Base-by-base conservation (phyloP, 2,113 vertebrate species). In the Malurus cyaneus region DNA sequence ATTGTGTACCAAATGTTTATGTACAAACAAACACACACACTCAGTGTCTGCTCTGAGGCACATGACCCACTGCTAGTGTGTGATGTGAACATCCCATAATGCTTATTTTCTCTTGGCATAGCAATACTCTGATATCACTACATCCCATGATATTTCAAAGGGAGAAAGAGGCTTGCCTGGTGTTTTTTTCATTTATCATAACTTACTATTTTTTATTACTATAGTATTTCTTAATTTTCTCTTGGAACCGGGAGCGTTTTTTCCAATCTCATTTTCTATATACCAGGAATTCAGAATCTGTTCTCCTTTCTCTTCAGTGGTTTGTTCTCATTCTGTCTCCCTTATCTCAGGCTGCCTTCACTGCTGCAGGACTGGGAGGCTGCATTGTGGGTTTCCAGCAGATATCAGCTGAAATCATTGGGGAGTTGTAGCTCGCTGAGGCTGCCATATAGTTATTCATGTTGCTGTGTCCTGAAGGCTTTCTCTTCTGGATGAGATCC, bases 41-140 rank as follows among this genome's bases (percentile, higher is more conserved):
- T 5, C 2, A 50, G 34, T 8, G 12, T 78, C 78, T 29, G 9
- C 18, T 65, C 29, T 21, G n/a, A 74, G 64, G 49, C 73, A 39
- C 0, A 0, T 20, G 10, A 18, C 14, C 61, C 36, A 13, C 53
- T 47, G 18, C 0, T 9, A 26, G 25, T 17, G 14, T 56, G 54
- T 50, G 66, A 36, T 1, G 2, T 14, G 15, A 65, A 9, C 23
- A 53, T 34, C 50, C 69, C 59, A 2, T 0, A 1, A 28, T 82
- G 78, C n/a, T 88, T 61, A 7, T 53, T 76, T 93, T 79, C 49
- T 89, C 49, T 46, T 80, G 49, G 25, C 66, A 20, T n/a, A 76
- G 53, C 29, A 19, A 31, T 36, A 2, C 61, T 86, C 41, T 57
- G 59, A 65, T 72, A 74, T 54, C 24, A 26, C 28, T 20, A 7